phyloP scores from a whole-genome alignment of 1,140 invertebrate species.

The Drosophila parvula region DNA sequence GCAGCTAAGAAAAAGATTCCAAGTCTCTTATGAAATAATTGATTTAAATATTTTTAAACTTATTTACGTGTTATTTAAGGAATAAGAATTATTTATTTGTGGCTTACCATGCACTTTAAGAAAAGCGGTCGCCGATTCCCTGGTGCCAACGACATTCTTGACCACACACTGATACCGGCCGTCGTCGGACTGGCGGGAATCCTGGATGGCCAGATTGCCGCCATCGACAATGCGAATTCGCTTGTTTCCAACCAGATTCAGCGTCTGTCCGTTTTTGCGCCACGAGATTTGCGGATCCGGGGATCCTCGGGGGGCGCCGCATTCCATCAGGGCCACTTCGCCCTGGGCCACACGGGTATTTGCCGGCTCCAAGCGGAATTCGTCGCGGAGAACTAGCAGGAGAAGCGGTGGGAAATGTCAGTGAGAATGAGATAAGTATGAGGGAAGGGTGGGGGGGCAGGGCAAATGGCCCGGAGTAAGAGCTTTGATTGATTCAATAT shows the following conservation, averaged over 20 bases:
- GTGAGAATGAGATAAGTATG: neutral
- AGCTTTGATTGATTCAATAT: slow-evolving; percentile 82
- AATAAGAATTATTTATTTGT: neutral
- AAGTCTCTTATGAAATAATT: neutral
- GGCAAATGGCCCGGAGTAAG: slow-evolving; percentile 37
- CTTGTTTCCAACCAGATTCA: slow-evolving; percentile 86
- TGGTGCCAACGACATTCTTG: slow-evolving; percentile 91
- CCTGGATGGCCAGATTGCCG: slow-evolving; percentile 92
- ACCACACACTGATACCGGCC: slow-evolving; percentile 94
- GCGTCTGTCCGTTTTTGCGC: slow-evolving; percentile 92
- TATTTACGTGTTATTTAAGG: neutral
- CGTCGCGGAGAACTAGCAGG: slow-evolving; percentile 90
- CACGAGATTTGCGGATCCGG: slow-evolving; percentile 93
- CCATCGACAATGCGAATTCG: slow-evolving; percentile 91
- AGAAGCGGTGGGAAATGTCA: slow-evolving; percentile 9
- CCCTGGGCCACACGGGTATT: slow-evolving; percentile 91
- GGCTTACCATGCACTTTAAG: slow-evolving; percentile 92
- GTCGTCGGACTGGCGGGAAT: slow-evolving; percentile 91
- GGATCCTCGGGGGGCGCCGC: slow-evolving; percentile 92
- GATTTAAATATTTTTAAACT: slow-evolving; percentile 1
- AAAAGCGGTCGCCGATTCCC: slow-evolving; percentile 90
- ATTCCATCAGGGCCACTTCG: slow-evolving; percentile 93
- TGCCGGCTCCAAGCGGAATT: slow-evolving; percentile 92
- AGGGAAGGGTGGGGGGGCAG: neutral
- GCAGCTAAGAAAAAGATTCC: neutral